Evolutionary conservation across 2,888 invertebrate genomes (phyloP).

Genomic region (Hydrotaea cyrtoneurina): DNA sequence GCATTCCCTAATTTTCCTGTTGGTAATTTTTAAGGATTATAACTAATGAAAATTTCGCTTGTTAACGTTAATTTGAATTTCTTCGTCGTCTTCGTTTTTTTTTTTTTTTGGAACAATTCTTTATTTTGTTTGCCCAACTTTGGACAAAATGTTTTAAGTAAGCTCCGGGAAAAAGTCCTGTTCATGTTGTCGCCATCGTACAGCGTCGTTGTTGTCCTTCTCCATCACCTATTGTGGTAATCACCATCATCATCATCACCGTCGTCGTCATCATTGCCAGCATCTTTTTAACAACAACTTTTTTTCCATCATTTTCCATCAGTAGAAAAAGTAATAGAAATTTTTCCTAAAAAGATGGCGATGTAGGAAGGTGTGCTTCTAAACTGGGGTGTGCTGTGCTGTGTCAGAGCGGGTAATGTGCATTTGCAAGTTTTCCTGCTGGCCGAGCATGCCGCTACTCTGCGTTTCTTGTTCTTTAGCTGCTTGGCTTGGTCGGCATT

Average conservation of each 20-base stretch:
- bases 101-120: not conserved
- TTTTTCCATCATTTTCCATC: slow-evolving; percentile 63
- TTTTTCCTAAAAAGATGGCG: slow-evolving; percentile 67
- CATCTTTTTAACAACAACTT: slow-evolving; percentile 77
- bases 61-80: slow-evolving; percentile 66
- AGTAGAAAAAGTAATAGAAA: slow-evolving; percentile 73
- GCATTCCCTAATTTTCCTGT: slow-evolving; percentile 31
- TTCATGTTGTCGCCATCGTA: slow-evolving; percentile 45
- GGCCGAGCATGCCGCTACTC: not conserved
- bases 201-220: slow-evolving; percentile 46
- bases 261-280: slow-evolving; percentile 31
- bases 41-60: slow-evolving; percentile 49
- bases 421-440: slow-evolving; percentile 21
- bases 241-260: no score
- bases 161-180: slow-evolving; percentile 12
- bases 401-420: slow-evolving; percentile 19
- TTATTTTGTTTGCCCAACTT: slow-evolving; percentile 31
- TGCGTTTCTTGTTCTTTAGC: not conserved
- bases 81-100: no score
- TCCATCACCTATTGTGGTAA: slow-evolving; percentile 75
- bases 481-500: not conserved
- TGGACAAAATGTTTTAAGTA: slow-evolving; percentile 48
- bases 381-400: not conserved
- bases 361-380: not conserved
- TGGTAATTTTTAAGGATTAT: slow-evolving; percentile 38